Evolutionary conservation across 2,797 vertebrate species (phyloP), one percentile per base, ranked within the genome.

Genomic region (Sebastes umbrosus): DNA sequence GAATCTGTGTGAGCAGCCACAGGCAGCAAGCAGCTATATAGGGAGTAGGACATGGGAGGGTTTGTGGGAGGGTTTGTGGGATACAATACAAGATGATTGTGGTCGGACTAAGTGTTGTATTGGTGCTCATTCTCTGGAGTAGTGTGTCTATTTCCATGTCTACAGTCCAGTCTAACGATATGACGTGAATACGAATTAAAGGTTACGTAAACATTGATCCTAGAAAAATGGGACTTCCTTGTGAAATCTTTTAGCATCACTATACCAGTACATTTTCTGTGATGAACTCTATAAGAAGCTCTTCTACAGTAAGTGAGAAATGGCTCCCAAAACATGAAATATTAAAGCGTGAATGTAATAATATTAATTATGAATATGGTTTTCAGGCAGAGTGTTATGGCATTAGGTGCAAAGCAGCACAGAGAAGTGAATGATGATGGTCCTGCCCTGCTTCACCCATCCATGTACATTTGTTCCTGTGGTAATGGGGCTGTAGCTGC

Each of bases 311-410:
- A 62, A 75, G 43, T 62, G 66, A 82, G 20, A 62, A 84, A 63
- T 55, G 46, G 5, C 29, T 59, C 70, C 27, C 25, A 4, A 43
- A 57, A 79, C 57, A 82, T 89, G 36, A 90, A 82, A 86, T 75
- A 85, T 79, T 79, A n/a, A 85, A 76, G 71, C 1, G 0, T 67
- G 52, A 73, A 64, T 74, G 79, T 81, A 77, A 75, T 84, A 73
- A 73, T 34, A 63, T 84, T 65, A 89, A 90, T 82, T 81, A 84
- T 80, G 58, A 75, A 86, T 82, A 11, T 63, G 25, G 63, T 71
- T 75, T 70, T 73, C 69, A 75, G 54, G 29, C 71, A n/a, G 67
- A 50, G 50, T 8, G 57, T 77, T 63, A 59, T 50, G 31, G 55
- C 58, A 84, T 82, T 43, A 77, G 73, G 55, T 66, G 57, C 64